phyloP scores from a whole-genome alignment of 2,797 vertebrate species.

The Semotilus atromaculatus region DNA sequence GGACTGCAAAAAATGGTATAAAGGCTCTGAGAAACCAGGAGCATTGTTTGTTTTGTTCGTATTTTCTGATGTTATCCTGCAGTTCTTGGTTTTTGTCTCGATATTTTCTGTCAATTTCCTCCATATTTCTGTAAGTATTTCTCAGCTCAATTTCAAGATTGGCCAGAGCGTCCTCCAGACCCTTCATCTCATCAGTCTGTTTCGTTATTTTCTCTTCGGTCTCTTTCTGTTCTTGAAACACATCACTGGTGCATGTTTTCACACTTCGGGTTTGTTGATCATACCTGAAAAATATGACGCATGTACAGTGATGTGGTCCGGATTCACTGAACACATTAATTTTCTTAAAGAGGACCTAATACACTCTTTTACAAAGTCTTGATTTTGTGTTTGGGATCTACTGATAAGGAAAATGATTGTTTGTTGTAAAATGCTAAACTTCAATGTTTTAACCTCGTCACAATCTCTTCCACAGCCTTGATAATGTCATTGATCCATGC shows the following conservation, averaged over 20 bases:
- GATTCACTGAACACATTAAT: too few species aligned
- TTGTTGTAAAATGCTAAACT: too few species aligned
- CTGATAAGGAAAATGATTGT: too few species aligned
- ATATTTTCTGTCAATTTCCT: not conserved
- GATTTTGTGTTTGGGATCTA: too few species aligned
- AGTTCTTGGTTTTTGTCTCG: not conserved
- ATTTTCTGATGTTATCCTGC: not conserved
- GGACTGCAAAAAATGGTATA: not conserved
- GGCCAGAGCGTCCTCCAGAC: fast-evolving
- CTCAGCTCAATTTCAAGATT: not conserved
- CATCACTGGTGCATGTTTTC: slow-evolving; percentile 19
- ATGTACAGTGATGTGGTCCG: not conserved
- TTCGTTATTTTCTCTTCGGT: not conserved
- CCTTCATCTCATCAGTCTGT: not conserved
- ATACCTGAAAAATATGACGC: slow-evolving; percentile 8
- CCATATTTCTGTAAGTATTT: not conserved
- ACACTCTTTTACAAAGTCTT: too few species aligned
- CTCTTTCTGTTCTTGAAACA: not conserved
- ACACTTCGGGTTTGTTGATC: not conserved
- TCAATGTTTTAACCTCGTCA: not conserved
- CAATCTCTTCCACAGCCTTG: not conserved
- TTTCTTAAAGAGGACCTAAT: too few species aligned
- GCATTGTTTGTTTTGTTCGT: too few species aligned
- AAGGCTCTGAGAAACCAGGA: fast-evolving
- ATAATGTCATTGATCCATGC: not conserved